Conservation (phyloP, 2,888 invertebrate species). For the Lasiommata megera region DNA sequence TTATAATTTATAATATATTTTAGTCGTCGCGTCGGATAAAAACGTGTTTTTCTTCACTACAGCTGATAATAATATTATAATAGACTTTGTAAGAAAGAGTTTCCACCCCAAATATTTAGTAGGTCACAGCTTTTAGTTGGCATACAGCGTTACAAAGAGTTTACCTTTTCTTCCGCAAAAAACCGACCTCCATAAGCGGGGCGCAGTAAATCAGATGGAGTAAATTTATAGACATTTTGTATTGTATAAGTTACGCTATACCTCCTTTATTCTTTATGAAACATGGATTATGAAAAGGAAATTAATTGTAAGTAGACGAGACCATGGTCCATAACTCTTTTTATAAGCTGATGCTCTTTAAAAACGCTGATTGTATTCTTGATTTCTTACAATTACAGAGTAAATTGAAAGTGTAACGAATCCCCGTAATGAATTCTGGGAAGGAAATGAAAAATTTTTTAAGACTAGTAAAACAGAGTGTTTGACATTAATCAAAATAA, state of each 20-base stretch:
- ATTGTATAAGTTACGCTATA: neutral
- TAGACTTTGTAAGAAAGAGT: slow-evolving; percentile 10
- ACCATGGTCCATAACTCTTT: no score
- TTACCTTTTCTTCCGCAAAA: slow-evolving; percentile 6
- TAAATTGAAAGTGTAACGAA: neutral
- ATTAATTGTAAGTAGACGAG: no score
- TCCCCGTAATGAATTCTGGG: neutral
- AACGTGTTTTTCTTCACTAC: neutral
- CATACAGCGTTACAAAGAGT: slow-evolving; percentile 14
- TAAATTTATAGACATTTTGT: slow-evolving; percentile 5
- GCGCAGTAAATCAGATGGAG: neutral
- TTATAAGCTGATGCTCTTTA: no score
- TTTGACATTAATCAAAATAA: neutral
- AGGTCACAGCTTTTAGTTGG: slow-evolving; percentile 21
- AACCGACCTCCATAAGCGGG: slow-evolving; percentile 6
- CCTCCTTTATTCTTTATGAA: neutral
- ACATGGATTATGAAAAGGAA: no score
- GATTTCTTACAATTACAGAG: neutral
- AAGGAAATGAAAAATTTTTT: neutral
- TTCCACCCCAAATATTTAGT: slow-evolving; percentile 32
- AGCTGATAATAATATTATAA: slow-evolving; percentile 16
- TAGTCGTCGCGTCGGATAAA: no score
- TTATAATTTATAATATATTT: no score
- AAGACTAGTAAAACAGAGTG: neutral
- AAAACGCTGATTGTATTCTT: no score